Evolutionary conservation across 2,113 vertebrate genomes (phyloP).

Genomic region (Willisornis vidua): DNA sequence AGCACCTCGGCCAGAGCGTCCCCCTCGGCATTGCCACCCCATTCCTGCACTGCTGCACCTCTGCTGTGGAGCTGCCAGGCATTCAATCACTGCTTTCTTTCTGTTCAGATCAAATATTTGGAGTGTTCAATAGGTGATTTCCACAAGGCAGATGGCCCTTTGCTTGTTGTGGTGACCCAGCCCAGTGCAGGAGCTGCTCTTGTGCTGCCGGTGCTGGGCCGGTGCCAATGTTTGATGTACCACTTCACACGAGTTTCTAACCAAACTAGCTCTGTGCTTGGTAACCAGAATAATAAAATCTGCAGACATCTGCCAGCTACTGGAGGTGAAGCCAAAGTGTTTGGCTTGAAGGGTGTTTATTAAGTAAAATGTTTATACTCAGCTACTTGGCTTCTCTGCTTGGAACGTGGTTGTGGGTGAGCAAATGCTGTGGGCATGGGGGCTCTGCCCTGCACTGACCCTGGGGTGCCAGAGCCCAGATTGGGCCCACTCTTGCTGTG

Average conservation of each 20-base stretch:
- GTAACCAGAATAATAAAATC: slow-evolving; percentile 50
- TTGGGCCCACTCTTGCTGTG: not conserved
- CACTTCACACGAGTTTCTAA: slow-evolving; percentile 71
- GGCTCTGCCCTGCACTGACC: not conserved
- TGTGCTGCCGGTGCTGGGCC: slow-evolving; percentile 1
- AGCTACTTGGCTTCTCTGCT: not conserved
- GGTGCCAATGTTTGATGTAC: slow-evolving; percentile 73
- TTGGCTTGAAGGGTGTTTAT: not conserved
- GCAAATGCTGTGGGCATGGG: fast-evolving
- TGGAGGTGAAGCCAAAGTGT: slow-evolving; percentile 18
- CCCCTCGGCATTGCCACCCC: not conserved
- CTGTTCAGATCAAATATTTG: not conserved
- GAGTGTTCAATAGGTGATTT: slow-evolving; percentile 4
- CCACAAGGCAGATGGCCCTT: slow-evolving; percentile 40
- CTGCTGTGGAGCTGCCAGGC: not conserved
- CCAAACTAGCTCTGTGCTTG: slow-evolving; percentile 56
- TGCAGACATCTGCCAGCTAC: slow-evolving; percentile 50
- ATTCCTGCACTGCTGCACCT: not conserved
- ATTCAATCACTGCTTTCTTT: not conserved
- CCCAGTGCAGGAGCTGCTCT: slow-evolving; percentile 24
- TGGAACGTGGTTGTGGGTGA: not conserved
- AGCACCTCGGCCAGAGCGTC: fast-evolving
- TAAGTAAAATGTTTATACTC: not conserved
- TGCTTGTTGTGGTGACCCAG: not conserved
- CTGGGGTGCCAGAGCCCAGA: not conserved